Base-by-base conservation (phyloP, 2,113 vertebrate species). In the Rissa tridactyla region DNA sequence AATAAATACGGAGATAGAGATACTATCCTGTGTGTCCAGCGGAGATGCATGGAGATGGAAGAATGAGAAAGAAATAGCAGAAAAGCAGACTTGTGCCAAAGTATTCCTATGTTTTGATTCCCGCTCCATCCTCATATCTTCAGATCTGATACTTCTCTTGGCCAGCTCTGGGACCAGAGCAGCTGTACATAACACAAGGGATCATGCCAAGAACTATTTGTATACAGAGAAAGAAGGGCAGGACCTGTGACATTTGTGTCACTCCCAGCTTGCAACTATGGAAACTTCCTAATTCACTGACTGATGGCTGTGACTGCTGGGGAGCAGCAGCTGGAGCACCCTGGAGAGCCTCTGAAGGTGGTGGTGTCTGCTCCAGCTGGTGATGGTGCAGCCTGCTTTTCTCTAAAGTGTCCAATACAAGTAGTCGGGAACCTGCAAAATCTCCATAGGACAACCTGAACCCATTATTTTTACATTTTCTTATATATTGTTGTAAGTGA, bases 131-230 rank as follows among this genome's bases (percentile, higher is more conserved):
- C 6, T 81, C 15, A 70, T 13, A 10, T 36, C 12, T 76, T 51
- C 23, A 90, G 61, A 77, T 2, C 40, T 60, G 29, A 4, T 55
- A n/a, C 9, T 88, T 72, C 44, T 82, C 15, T 13, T 57, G 79
- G 38, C 9, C 11, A n/a, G 30, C 58, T 72, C 34, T 64, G 34
- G n/a, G 32, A 26, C 13, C 15, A 58, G 25, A 65, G 51, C 21
- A 86, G 51, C 15, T 88, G n/a, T 55, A 36, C 4, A 4, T 21
- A 71, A 40, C 10, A 32, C 6, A 65, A 47, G 9, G 44, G 52
- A 68, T 58, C 36, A 22, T 0, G 0, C 3, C 1, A 1, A 75
- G 65, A 84, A 18, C 32, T 23, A 16, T 47, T 27, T 34, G 6
- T 34, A 12, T 64, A 32, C 10, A 30, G 27, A 68, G 20, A 80